Percentiles rank a stretch among this genome's conserved stretches.
Evolutionary conservation across 2,113 vertebrate genomes (phyloP).

Genomic region (Sinocyclocheilus anshuiensis): DNA sequence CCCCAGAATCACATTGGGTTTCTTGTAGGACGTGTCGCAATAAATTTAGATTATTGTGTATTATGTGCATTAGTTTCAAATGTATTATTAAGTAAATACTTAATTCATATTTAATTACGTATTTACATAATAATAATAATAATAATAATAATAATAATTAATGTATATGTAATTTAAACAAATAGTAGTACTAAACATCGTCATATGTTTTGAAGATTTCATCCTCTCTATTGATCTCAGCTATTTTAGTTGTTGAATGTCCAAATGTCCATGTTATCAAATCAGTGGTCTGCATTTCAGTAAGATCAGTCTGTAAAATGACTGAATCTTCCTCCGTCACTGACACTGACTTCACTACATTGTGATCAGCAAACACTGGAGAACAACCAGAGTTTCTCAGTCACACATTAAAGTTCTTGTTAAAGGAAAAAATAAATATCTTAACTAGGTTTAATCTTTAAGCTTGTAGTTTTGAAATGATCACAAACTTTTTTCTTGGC

Average conservation of each 20-base stretch:
- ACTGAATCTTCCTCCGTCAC: background rate
- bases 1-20: no score
- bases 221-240: no score
- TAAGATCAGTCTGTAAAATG: background rate
- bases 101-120: no score
- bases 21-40: no score
- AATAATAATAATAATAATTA: no score
- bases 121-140: no score
- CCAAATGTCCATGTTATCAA: background rate
- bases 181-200: no score
- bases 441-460: no score
- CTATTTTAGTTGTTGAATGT: background rate
- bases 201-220: fast-evolving
- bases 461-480: background rate
- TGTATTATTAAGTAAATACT: no score
- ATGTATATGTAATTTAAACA: no score
- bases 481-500: background rate
- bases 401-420: background rate
- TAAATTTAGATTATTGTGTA: no score
- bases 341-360: background rate
- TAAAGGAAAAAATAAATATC: background rate
- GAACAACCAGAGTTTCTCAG: background rate
- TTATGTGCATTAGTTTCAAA: no score
- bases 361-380: background rate
- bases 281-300: background rate